phyloP scores from a whole-genome alignment of 2,888 invertebrate species.

The Ethmia dodecea region DNA sequence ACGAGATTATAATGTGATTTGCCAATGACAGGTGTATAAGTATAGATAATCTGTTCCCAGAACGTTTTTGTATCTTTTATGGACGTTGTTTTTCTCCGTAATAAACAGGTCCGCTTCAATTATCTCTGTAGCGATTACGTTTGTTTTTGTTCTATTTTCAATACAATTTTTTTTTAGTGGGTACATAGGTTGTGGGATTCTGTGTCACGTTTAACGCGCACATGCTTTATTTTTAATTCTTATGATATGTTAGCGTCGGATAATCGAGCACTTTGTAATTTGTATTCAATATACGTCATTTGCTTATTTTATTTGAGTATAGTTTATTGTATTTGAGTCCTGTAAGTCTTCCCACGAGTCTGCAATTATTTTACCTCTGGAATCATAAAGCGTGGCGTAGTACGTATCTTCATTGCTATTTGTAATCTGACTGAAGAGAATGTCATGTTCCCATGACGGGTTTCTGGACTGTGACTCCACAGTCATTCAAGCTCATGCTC shows the following conservation, averaged over 20 bases:
- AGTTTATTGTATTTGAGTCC: slow-evolving; percentile 5
- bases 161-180: slow-evolving; percentile 10
- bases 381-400: slow-evolving; percentile 37
- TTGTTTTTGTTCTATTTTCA: slow-evolving; percentile 24
- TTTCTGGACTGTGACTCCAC: slow-evolving; percentile 52
- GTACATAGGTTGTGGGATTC: slow-evolving; percentile 11
- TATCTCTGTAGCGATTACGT: slow-evolving; percentile 26
- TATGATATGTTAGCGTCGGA: too few species aligned
- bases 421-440: slow-evolving; percentile 42
- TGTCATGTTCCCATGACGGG: slow-evolving; percentile 62
- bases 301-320: slow-evolving; percentile 6
- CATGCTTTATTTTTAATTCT: too few species aligned
- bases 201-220: too few species aligned
- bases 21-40: slow-evolving; percentile 23
- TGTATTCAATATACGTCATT: slow-evolving; percentile 4
- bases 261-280: background rate
- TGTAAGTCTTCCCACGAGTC: slow-evolving; percentile 32
- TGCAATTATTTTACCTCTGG: slow-evolving; percentile 30
- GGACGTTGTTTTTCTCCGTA: slow-evolving; percentile 21
- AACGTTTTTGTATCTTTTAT: slow-evolving; percentile 26
- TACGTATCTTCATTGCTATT: slow-evolving; percentile 38
- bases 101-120: slow-evolving; percentile 33
- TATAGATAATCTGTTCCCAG: slow-evolving; percentile 23
- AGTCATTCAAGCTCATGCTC: slow-evolving; percentile 32
- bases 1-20: slow-evolving; percentile 22